Evolutionary conservation across 2,113 vertebrate species (phyloP), one percentile per base, ranked within the genome.

Genomic region (Oceanites oceanicus): DNA sequence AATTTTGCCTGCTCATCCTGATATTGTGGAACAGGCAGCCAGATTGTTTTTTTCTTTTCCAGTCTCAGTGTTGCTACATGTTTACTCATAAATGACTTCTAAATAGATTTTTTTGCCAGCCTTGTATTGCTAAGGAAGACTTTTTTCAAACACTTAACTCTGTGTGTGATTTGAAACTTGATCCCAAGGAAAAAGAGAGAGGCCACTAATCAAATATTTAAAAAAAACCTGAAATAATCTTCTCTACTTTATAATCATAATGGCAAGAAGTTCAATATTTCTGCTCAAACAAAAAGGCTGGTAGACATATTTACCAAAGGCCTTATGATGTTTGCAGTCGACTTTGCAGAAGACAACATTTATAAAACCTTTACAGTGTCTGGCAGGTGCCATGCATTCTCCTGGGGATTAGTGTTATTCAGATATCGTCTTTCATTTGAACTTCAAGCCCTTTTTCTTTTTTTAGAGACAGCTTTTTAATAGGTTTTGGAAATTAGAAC

Each of bases 191-290:
- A 97, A 87, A 97, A 93, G 53, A 83, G 58, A 91, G 84, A 92
- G 16, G 13, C 11, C 30, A 77, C 73, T 95, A 80, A 92, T 84
- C 92, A 97, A 97, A 97, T 97, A 97, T 92, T 94, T 78, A 73
- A 10, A 38, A 53, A 66, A 90, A 96, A 76, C 34, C 71, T 83
- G 67, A 93, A 97, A 96, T 97, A 97, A 95, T 90, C 86, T 95
- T 91, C 92, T 97, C 91, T 95, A 87, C 95, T 97, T 97, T 97
- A 97, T 97, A 97, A 97, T 97, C 95, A 90, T 95, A 98, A 94
- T 96, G 65, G 81, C 53, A 93, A 88, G 70, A 97, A 97, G 94
- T 97, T 98, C 97, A 98, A 98, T 98, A 98, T 98, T 97, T 97
- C 97, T 98, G 61, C 96, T 98, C 98, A 98, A 98, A 98, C 96